A percentile compares a stretch with the other conserved stretches of the same genome.
phyloP scores from a whole-genome alignment of 2,797 vertebrate genomes.

The Anguilla pacifica region DNA sequence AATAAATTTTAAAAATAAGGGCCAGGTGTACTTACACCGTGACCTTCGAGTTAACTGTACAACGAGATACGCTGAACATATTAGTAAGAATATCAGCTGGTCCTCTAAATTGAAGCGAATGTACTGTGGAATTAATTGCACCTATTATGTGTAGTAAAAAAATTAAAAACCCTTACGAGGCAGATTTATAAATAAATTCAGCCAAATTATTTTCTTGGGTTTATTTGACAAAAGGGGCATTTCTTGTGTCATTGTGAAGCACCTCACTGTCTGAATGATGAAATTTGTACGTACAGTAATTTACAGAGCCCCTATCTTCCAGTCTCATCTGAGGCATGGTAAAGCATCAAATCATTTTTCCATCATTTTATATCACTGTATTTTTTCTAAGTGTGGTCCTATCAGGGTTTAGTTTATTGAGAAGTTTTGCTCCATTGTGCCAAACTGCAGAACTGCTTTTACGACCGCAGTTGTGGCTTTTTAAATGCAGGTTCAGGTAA shows the following conservation, averaged over 20 bases:
- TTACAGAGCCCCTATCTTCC: background rate
- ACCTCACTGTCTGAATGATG: background rate
- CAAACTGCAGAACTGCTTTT: background rate
- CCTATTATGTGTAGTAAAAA: background rate
- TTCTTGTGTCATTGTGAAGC: background rate
- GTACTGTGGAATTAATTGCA: background rate
- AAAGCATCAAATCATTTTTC: background rate
- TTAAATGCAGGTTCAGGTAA: too few species aligned
- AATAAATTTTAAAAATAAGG: background rate
- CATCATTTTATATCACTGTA: background rate
- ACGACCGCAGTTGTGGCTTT: too few species aligned
- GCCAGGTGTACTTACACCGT: background rate
- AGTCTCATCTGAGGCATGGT: background rate
- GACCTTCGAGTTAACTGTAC: background rate
- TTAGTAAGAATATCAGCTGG: background rate
- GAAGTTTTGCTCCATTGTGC: background rate
- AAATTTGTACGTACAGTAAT: background rate
- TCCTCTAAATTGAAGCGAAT: background rate
- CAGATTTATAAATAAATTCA: background rate
- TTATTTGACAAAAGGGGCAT: background rate
- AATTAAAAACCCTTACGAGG: background rate
- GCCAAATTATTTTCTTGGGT: background rate
- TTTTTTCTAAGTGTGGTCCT: background rate
- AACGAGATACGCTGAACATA: background rate
- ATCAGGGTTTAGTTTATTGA: background rate